Evolutionary conservation across 1,140 invertebrate genomes (phyloP).

Genomic region (Zaprionus kolodkinae): DNA sequence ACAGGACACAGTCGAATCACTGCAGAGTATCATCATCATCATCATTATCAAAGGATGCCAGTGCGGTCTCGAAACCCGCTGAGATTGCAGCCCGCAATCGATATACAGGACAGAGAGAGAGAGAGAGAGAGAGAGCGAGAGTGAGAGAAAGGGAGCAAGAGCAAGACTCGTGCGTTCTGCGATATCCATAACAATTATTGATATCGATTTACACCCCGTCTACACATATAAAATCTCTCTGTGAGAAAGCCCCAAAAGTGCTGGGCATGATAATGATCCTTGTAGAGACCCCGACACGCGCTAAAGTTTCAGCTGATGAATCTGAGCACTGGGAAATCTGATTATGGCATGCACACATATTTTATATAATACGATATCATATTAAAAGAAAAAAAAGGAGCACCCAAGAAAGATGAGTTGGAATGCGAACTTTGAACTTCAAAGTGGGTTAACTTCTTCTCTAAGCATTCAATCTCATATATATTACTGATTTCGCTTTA

Average conservation of each 20-base stretch:
- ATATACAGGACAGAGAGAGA: background rate
- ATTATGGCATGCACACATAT: background rate
- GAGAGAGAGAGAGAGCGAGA: background rate
- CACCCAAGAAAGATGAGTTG: background rate
- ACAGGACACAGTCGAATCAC: background rate
- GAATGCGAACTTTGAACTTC: too few species aligned
- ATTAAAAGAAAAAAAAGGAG: background rate
- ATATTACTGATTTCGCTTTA: too few species aligned
- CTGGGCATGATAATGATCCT: constrained; percentile 29
- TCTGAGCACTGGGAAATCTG: background rate
- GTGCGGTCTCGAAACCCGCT: background rate
- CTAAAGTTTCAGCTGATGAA: constrained; percentile 11
- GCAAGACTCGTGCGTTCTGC: constrained; percentile 71
- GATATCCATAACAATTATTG: constrained; percentile 79
- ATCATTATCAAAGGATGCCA: background rate
- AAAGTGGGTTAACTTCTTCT: too few species aligned
- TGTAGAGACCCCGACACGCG: constrained; percentile 41
- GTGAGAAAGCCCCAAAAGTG: constrained; percentile 50
- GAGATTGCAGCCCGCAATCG: constrained; percentile 3
- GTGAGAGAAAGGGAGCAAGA: background rate
- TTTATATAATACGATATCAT: background rate
- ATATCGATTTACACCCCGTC: constrained; percentile 61
- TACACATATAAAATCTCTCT: background rate
- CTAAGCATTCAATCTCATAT: too few species aligned
- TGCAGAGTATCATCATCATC: too few species aligned